Evolutionary conservation across 1,140 invertebrate species (phyloP).

Genomic region (Galleria mellonella): DNA sequence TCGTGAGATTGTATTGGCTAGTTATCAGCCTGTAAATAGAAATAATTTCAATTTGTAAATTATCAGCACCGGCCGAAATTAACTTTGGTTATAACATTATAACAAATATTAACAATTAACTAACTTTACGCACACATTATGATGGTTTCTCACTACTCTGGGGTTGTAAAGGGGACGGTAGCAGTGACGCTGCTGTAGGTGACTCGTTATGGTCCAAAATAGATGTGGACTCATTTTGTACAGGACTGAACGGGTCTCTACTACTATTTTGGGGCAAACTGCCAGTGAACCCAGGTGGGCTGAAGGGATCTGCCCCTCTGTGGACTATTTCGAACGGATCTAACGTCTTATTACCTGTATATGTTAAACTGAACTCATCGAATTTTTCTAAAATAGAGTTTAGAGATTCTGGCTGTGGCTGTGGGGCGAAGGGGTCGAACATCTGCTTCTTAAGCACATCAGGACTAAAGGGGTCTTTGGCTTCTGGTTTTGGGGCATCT

Average conservation of each 20-base stretch:
- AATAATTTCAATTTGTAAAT: too few species aligned
- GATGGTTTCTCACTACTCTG: conserved; percentile 35
- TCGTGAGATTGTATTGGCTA: too few species aligned
- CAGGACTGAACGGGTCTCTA: conserved; percentile 25
- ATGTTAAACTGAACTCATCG: conserved; percentile 47
- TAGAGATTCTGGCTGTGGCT: conserved; percentile 18
- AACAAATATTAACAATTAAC: too few species aligned
- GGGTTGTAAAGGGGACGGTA: conserved; percentile 79
- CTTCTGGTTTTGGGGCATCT: conserved; percentile 59
- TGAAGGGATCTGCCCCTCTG: conserved; percentile 24
- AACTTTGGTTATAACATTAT: too few species aligned
- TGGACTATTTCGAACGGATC: conserved; percentile 49
- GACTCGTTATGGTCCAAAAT: conserved; percentile 77
- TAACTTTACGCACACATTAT: conserved; percentile 8
- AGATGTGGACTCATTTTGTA: conserved; percentile 39
- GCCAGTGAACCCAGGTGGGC: conserved; percentile 40
- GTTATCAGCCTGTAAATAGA: too few species aligned
- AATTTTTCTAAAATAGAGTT: conserved; percentile 36
- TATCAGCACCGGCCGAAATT: too few species aligned
- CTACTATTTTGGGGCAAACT: conserved; percentile 8
- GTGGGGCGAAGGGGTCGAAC: conserved; percentile 45
- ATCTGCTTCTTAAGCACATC: conserved; percentile 29
- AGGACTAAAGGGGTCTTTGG: conserved; percentile 52
- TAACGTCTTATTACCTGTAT: conserved; percentile 16
- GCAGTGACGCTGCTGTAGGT: conserved; percentile 73